phyloP scores from a whole-genome alignment of 2,888 invertebrate genomes.

The Ischnus inquisitorius region DNA sequence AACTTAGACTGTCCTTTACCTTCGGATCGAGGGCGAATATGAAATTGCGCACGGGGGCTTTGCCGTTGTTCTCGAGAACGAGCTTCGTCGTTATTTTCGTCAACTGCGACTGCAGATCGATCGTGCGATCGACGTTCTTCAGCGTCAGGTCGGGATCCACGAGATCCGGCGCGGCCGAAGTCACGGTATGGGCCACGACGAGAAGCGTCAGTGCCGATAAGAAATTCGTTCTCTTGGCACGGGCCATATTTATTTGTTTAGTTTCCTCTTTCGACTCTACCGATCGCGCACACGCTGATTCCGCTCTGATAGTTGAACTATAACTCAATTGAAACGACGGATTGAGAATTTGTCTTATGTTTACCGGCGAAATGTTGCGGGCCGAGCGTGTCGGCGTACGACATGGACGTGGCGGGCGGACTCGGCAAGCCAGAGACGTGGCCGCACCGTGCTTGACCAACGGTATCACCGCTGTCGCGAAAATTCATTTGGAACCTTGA shows the following conservation, averaged over 20 bases:
- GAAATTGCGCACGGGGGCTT: conserved; percentile 90
- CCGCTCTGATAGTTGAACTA: neutral
- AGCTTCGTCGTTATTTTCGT: conserved; percentile 93
- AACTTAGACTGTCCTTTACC: conserved; percentile 90
- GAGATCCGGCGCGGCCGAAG: conserved; percentile 55
- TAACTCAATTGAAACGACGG: neutral
- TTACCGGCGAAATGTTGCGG: conserved; percentile 64
- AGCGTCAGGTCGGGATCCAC: conserved; percentile 87
- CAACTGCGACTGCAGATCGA: conserved; percentile 95
- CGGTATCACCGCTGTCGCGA: neutral
- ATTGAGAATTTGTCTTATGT: conserved; percentile 8
- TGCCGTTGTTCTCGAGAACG: conserved; percentile 93
- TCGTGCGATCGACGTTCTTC: conserved; percentile 93
- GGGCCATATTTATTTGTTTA: conserved; percentile 30
- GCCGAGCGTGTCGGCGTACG: conserved; percentile 51
- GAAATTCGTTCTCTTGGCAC: conserved; percentile 35
- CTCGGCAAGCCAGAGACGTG: conserved; percentile 44
- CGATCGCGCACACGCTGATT: neutral
- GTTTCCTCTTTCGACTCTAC: neutral
- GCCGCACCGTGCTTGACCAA: conserved; percentile 35
- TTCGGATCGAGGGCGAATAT: conserved; percentile 90
- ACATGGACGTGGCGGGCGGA: conserved; percentile 75
- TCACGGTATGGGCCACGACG: neutral
- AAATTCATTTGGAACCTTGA: neutral
- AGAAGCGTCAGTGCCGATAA: conserved; percentile 12